Conservation (phyloP, 2,113 vertebrate genomes). For the Xenopus tropicalis region DNA sequence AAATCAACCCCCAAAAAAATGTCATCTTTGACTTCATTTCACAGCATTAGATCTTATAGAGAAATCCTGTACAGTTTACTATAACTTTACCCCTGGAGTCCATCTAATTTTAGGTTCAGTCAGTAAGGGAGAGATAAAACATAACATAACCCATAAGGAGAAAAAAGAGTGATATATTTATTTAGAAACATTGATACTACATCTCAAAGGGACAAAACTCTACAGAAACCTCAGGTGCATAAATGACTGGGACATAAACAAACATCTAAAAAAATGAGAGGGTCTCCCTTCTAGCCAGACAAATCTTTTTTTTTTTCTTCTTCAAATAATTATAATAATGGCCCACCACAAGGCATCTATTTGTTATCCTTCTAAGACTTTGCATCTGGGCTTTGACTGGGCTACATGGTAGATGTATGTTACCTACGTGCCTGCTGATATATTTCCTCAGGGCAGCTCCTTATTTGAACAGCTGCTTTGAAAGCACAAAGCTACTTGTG, state of each 20-base stretch:
- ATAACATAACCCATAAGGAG: too few relatives aligned
- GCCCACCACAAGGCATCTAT: constrained; percentile 67
- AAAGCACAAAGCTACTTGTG: constrained; percentile 57
- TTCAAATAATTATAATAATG: constrained; percentile 81
- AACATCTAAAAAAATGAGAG: constrained; percentile 71
- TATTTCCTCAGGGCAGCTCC: constrained; percentile 63
- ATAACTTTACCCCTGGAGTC: too few relatives aligned
- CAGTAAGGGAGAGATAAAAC: too few relatives aligned
- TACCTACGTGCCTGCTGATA: constrained; percentile 57
- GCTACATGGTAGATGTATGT: constrained; percentile 51
- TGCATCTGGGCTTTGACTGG: constrained; percentile 62
- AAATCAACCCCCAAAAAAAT: too few relatives aligned
- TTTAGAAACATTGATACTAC: too few relatives aligned
- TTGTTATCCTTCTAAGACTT: constrained; percentile 66
- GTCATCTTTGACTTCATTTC: too few relatives aligned
- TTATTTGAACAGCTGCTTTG: constrained; percentile 71
- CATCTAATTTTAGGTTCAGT: too few relatives aligned
- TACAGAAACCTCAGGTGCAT: constrained; percentile 55
- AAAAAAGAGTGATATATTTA: too few relatives aligned
- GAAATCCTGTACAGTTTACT: too few relatives aligned
- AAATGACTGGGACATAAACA: constrained; percentile 73
- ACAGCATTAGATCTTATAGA: too few relatives aligned
- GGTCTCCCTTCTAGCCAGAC: constrained; percentile 69
- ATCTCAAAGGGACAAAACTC: constrained; percentile 37
- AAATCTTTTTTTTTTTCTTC: constrained; percentile 68